Conservation (phyloP, 2,888 invertebrate genomes). For the Tipula lateralis region DNA sequence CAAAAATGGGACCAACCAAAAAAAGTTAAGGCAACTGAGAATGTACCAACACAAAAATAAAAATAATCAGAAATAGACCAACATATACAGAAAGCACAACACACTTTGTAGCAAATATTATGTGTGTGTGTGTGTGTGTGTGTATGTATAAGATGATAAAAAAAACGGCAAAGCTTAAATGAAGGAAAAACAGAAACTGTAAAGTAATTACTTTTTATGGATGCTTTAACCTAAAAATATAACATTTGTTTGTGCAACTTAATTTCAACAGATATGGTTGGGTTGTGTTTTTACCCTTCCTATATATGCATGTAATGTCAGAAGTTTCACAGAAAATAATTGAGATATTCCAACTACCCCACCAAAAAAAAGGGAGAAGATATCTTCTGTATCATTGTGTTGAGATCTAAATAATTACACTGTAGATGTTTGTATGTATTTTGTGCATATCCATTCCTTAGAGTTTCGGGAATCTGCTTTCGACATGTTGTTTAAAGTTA, state of each 20-base stretch:
- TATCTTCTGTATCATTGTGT: background rate
- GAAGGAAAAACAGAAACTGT: background rate
- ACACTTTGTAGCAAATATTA: background rate
- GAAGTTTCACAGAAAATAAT: conserved; percentile 1
- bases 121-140: background rate
- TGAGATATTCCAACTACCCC: background rate
- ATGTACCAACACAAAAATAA: background rate
- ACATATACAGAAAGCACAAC: background rate
- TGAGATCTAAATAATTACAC: background rate
- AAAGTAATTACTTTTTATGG: conserved; percentile 19
- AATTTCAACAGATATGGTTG: background rate
- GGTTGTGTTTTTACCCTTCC: background rate
- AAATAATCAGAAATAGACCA: background rate
- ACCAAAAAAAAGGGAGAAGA: background rate
- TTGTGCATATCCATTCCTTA: background rate
- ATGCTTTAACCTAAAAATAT: background rate
- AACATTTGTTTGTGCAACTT: conserved; percentile 24
- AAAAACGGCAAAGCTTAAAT: background rate
- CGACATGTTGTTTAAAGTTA: background rate
- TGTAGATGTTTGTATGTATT: background rate
- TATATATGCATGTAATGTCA: background rate
- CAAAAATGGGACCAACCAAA: background rate
- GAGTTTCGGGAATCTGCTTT: background rate
- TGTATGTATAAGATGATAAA: background rate
- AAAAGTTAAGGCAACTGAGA: background rate